Evolutionary conservation across 2,888 invertebrate genomes (phyloP), one percentile per base, ranked within the genome.

Genomic region (Oscheius sp.): DNA sequence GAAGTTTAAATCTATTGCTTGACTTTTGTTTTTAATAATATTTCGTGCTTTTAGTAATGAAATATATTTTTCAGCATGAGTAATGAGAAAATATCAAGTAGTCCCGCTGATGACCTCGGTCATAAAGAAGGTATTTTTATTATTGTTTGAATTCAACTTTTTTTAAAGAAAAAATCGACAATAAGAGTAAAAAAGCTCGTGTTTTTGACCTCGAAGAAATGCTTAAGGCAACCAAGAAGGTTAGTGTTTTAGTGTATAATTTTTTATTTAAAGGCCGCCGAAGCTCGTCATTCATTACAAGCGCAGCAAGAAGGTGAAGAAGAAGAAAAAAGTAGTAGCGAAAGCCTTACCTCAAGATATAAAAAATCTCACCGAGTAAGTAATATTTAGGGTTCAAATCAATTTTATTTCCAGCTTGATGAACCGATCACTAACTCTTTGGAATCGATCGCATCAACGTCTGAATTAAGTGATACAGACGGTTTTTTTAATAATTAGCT

Each of bases 171-270:
- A 57, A 50, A 17, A 50, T 12, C 56, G 70, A 67, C 32, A 80
- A 80, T 64, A 56, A 72, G 1, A 62, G 59, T 4, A 83, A 83
- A 56, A 77, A 77, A 33, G 84, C 84, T 26, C 63, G 79, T 17
- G 71, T 71, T 22, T 84, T 84, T 73, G 80, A 84, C 70, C 59
- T 84, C 38, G 71, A 74, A 32, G 72, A 71, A 45, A 74, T 84
- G 68, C 67, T 84, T 68, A 71, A 69, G 14, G 73, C 77, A 67
- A 70, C 81, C 5, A 47, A 47, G 12, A 67, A 62, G 44, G 65
- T 54, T 49, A 26, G 45, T 45, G 22, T 47, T 71, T 33, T 59
- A 5, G 14, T 4, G 12, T 47, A 26, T 32, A 12, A 22, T 61
- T 49, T 5, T 17, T 2, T 56, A n/a, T 9, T 62, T 74, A 0